phyloP scores from a whole-genome alignment of 2,888 invertebrate species.

The Pyrgus malvae region DNA sequence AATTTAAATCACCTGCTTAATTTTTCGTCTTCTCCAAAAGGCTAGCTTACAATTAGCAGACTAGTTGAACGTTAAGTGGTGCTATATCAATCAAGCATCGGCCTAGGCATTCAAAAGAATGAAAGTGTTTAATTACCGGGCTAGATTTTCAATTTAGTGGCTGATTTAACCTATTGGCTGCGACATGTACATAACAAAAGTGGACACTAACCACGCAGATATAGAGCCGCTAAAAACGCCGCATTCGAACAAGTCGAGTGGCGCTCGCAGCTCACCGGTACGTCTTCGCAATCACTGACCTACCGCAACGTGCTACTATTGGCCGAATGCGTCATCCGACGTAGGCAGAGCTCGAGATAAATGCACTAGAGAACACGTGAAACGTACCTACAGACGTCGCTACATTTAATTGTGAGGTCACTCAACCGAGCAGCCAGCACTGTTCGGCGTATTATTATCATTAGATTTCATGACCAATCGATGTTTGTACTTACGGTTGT shows the following conservation, averaged over 20 bases:
- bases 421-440: conserved; percentile 3
- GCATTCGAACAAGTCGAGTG: conserved; percentile 19
- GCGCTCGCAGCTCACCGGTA: conserved; percentile 42
- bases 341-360: conserved; percentile 25
- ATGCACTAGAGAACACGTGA: conserved; percentile 28
- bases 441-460: neutral
- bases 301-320: conserved; percentile 59
- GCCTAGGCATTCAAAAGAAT: too few species aligned
- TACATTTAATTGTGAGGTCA: conserved; percentile 20
- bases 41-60: too few species aligned
- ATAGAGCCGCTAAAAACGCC: neutral
- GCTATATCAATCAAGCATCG: too few species aligned
- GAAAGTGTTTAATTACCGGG: too few species aligned
- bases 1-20: too few species aligned
- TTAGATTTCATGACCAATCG: neutral
- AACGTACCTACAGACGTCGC: conserved; percentile 7
- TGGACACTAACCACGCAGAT: conserved; percentile 6
- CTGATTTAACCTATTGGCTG: too few species aligned
- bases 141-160: too few species aligned
- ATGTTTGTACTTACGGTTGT: too few species aligned
- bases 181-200: neutral
- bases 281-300: conserved; percentile 68
- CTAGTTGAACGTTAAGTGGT: too few species aligned
- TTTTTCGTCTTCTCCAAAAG: too few species aligned
- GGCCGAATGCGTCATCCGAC: conserved; percentile 31